A percentile compares a stretch with the other conserved stretches of the same genome.
Conservation (phyloP, 1,140 invertebrate species). For the Ceratosolen solmsi region DNA sequence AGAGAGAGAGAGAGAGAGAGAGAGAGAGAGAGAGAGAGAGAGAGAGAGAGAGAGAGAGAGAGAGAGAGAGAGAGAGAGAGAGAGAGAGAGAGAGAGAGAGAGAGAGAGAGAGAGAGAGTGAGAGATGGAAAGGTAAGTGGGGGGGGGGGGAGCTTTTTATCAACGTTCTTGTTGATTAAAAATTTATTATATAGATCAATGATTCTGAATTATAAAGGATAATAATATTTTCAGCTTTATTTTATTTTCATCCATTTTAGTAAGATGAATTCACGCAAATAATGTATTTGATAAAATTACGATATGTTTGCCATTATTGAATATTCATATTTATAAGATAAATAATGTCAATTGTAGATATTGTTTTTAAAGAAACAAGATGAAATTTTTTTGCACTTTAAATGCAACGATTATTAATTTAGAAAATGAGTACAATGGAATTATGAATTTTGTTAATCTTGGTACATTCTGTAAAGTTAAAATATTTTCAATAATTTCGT, state of each 20-base stretch:
- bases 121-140: background rate
- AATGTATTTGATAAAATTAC: no score
- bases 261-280: no score
- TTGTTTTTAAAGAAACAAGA: no score
- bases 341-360: no score
- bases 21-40: background rate
- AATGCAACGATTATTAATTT: no score
- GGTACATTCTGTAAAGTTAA: no score
- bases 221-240: background rate
- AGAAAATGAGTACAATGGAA: no score
- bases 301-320: no score
- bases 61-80: background rate
- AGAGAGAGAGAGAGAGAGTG: background rate
- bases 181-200: constrained; percentile 41
- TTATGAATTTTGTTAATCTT: no score
- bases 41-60: background rate
- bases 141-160: background rate
- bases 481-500: no score
- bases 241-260: background rate
- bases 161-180: constrained; percentile 44
- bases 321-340: no score
- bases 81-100: background rate
- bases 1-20: background rate
- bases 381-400: no score
- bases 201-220: background rate